A percentile compares a stretch with the other conserved stretches of the same genome.
These are phyloP conservation scores for Subacronicta megacephala DNA, from an alignment of 2,888 invertebrate species.

Conservation along the genomic window DNA sequence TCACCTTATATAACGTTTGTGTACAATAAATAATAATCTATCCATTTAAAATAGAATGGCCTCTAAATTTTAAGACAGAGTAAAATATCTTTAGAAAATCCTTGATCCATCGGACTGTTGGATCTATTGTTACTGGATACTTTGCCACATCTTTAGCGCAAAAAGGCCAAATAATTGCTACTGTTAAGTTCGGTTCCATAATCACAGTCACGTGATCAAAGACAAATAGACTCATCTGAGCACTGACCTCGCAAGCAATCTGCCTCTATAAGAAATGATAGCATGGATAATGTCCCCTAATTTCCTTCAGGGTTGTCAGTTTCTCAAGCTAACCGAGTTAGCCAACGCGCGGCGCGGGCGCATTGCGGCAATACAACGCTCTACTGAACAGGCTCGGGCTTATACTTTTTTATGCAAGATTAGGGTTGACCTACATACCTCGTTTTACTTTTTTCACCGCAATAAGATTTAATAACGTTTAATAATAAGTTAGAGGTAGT, in stretches of 20 bases:
- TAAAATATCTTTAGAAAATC: too few relatives aligned
- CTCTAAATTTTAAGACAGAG: too few relatives aligned
- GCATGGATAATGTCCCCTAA: conserved; percentile 60
- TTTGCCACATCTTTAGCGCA: background rate
- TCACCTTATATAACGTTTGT: too few relatives aligned
- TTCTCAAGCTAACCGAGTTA: conserved; percentile 63
- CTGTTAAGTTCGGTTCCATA: background rate
- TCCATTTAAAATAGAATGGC: too few relatives aligned
- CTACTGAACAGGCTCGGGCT: conserved; percentile 59
- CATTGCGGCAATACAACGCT: conserved; percentile 63
- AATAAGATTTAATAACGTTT: conserved; percentile 39
- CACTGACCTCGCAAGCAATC: conserved; percentile 42
- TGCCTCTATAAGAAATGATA: conserved; percentile 47
- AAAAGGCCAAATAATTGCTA: background rate
- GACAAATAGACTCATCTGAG: conserved; percentile 19
- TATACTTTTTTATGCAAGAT: conserved; percentile 70
- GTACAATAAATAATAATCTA: too few relatives aligned
- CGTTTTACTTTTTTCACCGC: conserved; percentile 52
- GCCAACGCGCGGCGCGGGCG: conserved; percentile 54
- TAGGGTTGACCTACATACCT: conserved; percentile 70
- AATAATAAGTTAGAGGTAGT: conserved; percentile 17
- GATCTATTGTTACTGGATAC: background rate
- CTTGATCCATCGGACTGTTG: too few relatives aligned
- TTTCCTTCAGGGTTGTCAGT: conserved; percentile 65
- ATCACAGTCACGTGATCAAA: background rate